A percentile compares a stretch with the other conserved stretches of the same genome.
These are phyloP conservation scores for Clitarchus hookeri DNA, from an alignment of 2,888 invertebrate species.

Conservation along the genomic window DNA sequence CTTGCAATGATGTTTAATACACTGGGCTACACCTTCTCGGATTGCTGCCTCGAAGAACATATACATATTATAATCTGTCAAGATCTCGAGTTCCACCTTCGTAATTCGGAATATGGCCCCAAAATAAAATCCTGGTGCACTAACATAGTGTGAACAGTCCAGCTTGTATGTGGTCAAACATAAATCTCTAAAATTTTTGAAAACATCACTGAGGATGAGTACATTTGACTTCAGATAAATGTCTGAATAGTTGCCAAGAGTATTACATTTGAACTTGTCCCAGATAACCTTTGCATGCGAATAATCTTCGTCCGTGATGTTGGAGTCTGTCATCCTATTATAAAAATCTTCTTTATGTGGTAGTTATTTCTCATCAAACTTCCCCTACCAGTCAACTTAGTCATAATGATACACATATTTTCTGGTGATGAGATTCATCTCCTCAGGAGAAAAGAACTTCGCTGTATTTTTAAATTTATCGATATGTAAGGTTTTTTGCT, in stretches of 20 bases:
- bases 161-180: too few species aligned
- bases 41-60: too few species aligned
- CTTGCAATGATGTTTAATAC: too few species aligned
- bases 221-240: not conserved
- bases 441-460: not conserved
- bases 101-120: too few species aligned
- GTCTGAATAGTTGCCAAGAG: not conserved
- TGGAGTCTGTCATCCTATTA: not conserved
- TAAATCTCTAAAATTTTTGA: too few species aligned
- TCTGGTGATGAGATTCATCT: not conserved
- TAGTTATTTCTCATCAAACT: not conserved
- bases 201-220: not conserved
- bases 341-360: slow-evolving; percentile 26
- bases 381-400: not conserved
- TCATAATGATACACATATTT: slow-evolving; percentile 30
- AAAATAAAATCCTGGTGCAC: too few species aligned
- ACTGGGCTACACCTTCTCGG: too few species aligned
- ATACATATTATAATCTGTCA: too few species aligned
- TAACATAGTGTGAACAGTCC: too few species aligned
- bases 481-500: not conserved
- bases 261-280: not conserved
- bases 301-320: slow-evolving; percentile 28
- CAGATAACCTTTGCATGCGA: slow-evolving; percentile 23
- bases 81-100: too few species aligned
- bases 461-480: not conserved